Percentiles rank a stretch among this genome's conserved stretches.
Conservation (phyloP, 1,140 invertebrate genomes). For the Cyclina sinensis region DNA sequence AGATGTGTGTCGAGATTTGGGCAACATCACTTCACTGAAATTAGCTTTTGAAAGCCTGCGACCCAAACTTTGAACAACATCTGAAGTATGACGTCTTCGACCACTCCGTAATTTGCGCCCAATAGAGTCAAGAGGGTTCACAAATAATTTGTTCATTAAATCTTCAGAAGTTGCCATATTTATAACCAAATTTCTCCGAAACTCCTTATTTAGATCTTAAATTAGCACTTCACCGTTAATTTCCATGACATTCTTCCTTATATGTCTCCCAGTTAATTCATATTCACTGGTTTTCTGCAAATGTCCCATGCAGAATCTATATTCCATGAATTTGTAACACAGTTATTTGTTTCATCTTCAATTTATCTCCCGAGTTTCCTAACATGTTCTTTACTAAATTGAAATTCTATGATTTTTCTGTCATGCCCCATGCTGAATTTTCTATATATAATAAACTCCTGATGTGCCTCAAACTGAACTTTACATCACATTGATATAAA, state of each 20-base stretch:
- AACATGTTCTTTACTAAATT: too few species aligned
- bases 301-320: too few species aligned
- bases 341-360: too few species aligned
- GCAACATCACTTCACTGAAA: background rate
- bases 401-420: too few species aligned
- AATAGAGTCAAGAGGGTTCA: slow-evolving; percentile 48
- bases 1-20: slow-evolving; percentile 21
- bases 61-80: slow-evolving; percentile 1
- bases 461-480: too few species aligned
- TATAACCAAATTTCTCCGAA: background rate
- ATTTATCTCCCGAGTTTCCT: too few species aligned
- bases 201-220: background rate
- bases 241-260: background rate
- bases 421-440: too few species aligned
- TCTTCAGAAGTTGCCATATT: slow-evolving; percentile 61
- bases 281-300: too few species aligned
- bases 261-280: too few species aligned
- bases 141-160: slow-evolving; percentile 63
- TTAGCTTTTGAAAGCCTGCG: background rate
- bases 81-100: slow-evolving; percentile 35
- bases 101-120: slow-evolving; percentile 34
- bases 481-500: too few species aligned
- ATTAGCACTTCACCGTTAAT: background rate
- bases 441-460: too few species aligned
- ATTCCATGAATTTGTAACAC: too few species aligned